Evolutionary conservation across 2,888 invertebrate genomes (phyloP).

Genomic region (Megalurothrips usitatus): DNA sequence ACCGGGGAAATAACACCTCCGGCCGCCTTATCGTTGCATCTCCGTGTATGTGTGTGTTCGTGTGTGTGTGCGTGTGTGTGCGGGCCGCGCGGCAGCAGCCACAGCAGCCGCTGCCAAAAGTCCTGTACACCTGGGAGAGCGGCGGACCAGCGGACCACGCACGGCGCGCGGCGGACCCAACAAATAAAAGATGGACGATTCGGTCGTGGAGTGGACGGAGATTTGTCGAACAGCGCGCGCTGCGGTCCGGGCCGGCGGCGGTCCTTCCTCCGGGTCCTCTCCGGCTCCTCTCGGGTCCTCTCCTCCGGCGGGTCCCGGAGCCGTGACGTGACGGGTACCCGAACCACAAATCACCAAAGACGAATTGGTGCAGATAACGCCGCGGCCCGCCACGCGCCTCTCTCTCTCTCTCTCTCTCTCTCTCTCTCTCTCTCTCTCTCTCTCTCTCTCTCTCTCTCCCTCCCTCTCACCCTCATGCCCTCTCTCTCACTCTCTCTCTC

Average conservation of each 20-base stretch:
- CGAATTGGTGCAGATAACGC: constrained; percentile 21
- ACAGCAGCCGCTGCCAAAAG: not conserved
- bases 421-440: too few species aligned
- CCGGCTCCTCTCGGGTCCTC: not conserved
- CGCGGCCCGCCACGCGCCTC: constrained; percentile 3
- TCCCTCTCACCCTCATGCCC: not conserved
- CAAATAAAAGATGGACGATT: not conserved
- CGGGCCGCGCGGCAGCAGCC: not conserved
- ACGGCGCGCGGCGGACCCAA: not conserved
- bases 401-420: too few species aligned
- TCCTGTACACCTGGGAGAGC: too few species aligned
- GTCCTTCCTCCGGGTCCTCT: not conserved
- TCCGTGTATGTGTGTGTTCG: too few species aligned
- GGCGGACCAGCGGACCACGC: too few species aligned
- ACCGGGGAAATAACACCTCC: not conserved
- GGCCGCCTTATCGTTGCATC: not conserved
- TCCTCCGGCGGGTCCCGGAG: not conserved
- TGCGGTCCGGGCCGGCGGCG: not conserved
- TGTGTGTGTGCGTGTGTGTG: too few species aligned
- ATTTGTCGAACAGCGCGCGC: not conserved
- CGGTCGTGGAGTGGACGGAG: not conserved
- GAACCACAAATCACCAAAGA: constrained; percentile 1
- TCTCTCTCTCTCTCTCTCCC: too few species aligned
- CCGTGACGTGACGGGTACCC: not conserved
- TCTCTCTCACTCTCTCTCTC: not conserved